Evolutionary conservation across 2,797 vertebrate genomes (phyloP), one percentile per base, ranked within the genome.

Genomic region (Delichon dasypus): DNA sequence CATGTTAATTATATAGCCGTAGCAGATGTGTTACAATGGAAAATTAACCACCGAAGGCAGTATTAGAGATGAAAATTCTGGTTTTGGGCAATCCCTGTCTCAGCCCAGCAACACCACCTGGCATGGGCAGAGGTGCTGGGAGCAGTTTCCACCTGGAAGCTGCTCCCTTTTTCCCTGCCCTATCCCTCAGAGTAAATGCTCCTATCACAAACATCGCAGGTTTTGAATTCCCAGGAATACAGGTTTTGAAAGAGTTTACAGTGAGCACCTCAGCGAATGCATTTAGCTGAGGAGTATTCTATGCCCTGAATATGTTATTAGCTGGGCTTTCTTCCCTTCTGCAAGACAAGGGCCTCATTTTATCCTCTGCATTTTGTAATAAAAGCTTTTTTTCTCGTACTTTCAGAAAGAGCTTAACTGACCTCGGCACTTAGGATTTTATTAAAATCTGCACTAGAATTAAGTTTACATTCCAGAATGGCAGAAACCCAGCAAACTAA

Each of bases 71-170:
- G 32, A 21, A 74, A 77, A 55, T 55, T 55, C 15, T 71, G 26
- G 8, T 2, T 86, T 42, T 7, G 22, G 30, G 15, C 36, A 78
- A 23, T 36, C 20, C 25, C 51, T 11, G 13, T 5, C 20, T 64
- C 44, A 30, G 57, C 7, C 89, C 93, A 93, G 94, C 44, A 92
- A 88, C 76, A 55, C 92, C 76, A 80, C 82, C 94, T 34, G 51
- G 51, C 3, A 7, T 27, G 22, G 27, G 18, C 62, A 60, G 54
- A 67, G 25, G 25, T 0, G 0, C 18, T 30, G 4, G 9, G 3
- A n/a, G 22, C 44, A 17, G 27, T 1, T 13, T 11, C 16, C 5
- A 26, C 11, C 60, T 9, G 22, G 16, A 38, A 57, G 40, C 27
- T 29, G 23, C 36, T 45, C 53, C 1, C 5, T n/a, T 64, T 23